Evolutionary conservation across 2,797 vertebrate genomes (phyloP), one percentile per base, ranked within the genome.

Genomic region (Pteronotus mesoamericanus): DNA sequence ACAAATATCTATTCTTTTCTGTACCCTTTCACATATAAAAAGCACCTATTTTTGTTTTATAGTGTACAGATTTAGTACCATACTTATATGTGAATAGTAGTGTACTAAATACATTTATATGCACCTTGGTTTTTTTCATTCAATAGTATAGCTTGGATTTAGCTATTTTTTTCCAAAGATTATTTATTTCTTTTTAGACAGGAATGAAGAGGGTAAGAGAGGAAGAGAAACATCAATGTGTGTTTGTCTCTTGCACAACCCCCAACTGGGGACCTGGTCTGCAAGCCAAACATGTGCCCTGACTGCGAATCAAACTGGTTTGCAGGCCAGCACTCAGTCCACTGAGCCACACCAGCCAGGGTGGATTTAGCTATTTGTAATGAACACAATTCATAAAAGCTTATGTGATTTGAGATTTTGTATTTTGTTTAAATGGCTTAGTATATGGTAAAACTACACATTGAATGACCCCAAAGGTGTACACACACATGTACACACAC

Each of bases 281-380:
- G n/a, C n/a, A n/a, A n/a, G n/a, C n/a, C n/a, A n/a, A n/a, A n/a
- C n/a, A n/a, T n/a, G n/a, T n/a, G n/a, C n/a, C n/a, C n/a, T n/a
- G n/a, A n/a, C n/a, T n/a, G n/a, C n/a, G n/a, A n/a, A n/a, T n/a
- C n/a, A n/a, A n/a, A n/a, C n/a, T n/a, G n/a, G n/a, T n/a, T n/a
- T n/a, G n/a, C n/a, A n/a, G n/a, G n/a, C n/a, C n/a, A n/a, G n/a
- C n/a, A n/a, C n/a, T n/a, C n/a, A n/a, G n/a, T n/a, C n/a, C n/a
- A n/a, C n/a, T n/a, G n/a, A n/a, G n/a, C n/a, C n/a, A n/a, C n/a
- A n/a, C n/a, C n/a, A n/a, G n/a, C n/a, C n/a, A n/a, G n/a, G n/a
- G n/a, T 96, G 26, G 48, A 69, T 96, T 95, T 84, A 94, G 34
- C 37, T 91, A 5, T 94, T 86, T 89, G 12, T 91, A 94, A 72